These are phyloP conservation scores for Drosophila robusta DNA, from an alignment of 2,888 invertebrate genomes.

Conservation along the genomic window DNA sequence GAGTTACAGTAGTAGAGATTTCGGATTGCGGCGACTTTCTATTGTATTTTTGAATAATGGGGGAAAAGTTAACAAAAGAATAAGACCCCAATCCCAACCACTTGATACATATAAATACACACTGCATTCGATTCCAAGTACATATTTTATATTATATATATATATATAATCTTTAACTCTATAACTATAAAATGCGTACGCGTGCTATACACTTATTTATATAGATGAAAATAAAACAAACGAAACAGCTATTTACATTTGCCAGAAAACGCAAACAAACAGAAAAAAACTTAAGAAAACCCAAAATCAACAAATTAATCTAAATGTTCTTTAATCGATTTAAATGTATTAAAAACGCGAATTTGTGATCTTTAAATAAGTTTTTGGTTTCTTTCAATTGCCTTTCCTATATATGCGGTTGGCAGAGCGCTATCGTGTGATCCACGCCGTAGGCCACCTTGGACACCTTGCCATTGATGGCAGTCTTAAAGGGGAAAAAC, in stretches of 20 bases:
- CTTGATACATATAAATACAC: constrained; percentile 55
- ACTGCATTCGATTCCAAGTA: constrained; percentile 75
- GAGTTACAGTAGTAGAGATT: constrained; percentile 2
- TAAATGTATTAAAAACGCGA: constrained; percentile 82
- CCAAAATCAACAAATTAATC: constrained; percentile 69
- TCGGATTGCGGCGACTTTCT: constrained; percentile 30
- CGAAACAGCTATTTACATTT: constrained; percentile 61
- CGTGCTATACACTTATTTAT: constrained; percentile 61
- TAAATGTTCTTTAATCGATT: constrained; percentile 80
- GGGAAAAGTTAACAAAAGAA: constrained; percentile 10
- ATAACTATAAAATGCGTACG: constrained; percentile 42
- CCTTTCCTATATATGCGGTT: constrained; percentile 87
- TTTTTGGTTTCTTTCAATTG: neutral
- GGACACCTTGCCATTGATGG: constrained; percentile 91
- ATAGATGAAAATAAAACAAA: constrained; percentile 50
- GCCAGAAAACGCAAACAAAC: constrained; percentile 28
- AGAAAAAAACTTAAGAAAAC: constrained; percentile 21
- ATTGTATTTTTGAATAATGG: constrained; percentile 43
- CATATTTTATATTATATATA: constrained; percentile 76
- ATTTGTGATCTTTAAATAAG: constrained; percentile 78
- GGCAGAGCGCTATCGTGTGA: constrained; percentile 92
- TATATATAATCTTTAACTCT: constrained; percentile 61
- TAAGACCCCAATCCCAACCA: constrained; percentile 25
- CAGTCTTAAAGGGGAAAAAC: constrained; percentile 93
- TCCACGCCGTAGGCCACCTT: constrained; percentile 94